A percentile compares a stretch with the other conserved stretches of the same genome.
These are phyloP conservation scores for Ascaphus truei DNA, from an alignment of 2,113 vertebrate genomes.

Conservation along the genomic window DNA sequence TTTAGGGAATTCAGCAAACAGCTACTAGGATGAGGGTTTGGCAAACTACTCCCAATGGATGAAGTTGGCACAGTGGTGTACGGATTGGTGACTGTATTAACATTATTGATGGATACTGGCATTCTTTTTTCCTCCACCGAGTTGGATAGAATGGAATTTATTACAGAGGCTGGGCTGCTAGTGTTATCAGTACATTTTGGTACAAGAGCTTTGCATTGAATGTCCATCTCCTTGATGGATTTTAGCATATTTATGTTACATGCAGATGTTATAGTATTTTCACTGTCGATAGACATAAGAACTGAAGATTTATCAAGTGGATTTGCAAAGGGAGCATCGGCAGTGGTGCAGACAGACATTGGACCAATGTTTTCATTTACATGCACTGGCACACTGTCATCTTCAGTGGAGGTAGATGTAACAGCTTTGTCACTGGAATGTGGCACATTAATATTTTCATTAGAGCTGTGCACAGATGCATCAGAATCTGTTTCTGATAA, in stretches of 20 bases:
- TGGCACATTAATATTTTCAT: slow-evolving; percentile 60
- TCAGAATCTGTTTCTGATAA: slow-evolving; percentile 65
- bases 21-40: slow-evolving; percentile 65
- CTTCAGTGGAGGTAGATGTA: slow-evolving; percentile 75
- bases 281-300: slow-evolving; percentile 70
- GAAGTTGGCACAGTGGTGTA: slow-evolving; percentile 66
- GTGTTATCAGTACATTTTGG: slow-evolving; percentile 68
- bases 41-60: slow-evolving; percentile 61
- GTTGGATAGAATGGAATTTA: slow-evolving; percentile 42
- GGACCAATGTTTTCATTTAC: slow-evolving; percentile 65
- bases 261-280: slow-evolving; percentile 59
- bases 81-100: slow-evolving; percentile 47
- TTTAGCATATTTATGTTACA: slow-evolving; percentile 67
- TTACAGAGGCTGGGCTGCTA: slow-evolving; percentile 45
- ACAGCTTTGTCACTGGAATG: slow-evolving; percentile 68
- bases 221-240: slow-evolving; percentile 63
- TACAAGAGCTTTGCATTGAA: slow-evolving; percentile 63
- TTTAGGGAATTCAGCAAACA: slow-evolving; percentile 69
- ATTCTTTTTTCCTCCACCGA: slow-evolving; percentile 58
- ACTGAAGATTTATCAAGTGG: slow-evolving; percentile 70
- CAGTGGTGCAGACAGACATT: slow-evolving; percentile 65
- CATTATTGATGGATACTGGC: slow-evolving; percentile 49
- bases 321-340: slow-evolving; percentile 67
- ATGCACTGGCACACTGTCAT: slow-evolving; percentile 67
- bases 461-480: slow-evolving; percentile 58